Conservation (phyloP, 2,888 invertebrate genomes). For the Spilosoma lubricipeda region DNA sequence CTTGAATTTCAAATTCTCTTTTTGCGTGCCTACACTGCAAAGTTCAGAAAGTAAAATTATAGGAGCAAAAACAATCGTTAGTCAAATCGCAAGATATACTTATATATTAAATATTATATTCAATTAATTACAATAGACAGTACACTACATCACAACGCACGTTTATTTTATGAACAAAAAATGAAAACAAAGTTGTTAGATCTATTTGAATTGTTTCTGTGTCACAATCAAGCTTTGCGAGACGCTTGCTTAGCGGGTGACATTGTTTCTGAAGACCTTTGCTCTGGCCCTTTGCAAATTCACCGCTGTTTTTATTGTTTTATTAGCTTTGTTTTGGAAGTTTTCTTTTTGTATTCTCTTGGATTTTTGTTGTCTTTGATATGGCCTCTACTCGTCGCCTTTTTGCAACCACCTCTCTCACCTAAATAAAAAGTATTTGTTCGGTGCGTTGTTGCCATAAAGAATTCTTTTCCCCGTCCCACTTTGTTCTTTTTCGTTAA, state of each 20-base stretch:
- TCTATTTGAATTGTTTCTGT: conserved; percentile 59
- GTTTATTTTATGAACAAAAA: conserved; percentile 42
- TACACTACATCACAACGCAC: conserved; percentile 27
- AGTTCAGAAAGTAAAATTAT: conserved; percentile 25
- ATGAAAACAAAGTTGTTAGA: conserved; percentile 54
- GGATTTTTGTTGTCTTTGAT: conserved; percentile 71
- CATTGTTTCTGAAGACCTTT: conserved; percentile 74
- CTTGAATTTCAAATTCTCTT: conserved; percentile 38
- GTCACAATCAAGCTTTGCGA: conserved; percentile 63
- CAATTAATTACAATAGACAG: conserved; percentile 23
- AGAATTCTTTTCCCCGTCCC: conserved; percentile 37
- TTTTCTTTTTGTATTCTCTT: conserved; percentile 67
- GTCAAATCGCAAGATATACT: conserved; percentile 21
- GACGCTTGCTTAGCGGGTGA: conserved; percentile 64
- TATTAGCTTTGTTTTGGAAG: conserved; percentile 76
- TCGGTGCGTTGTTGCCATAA: conserved; percentile 34
- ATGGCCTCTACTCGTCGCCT: conserved; percentile 48
- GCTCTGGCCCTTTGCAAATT: conserved; percentile 71
- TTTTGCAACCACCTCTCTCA: conserved; percentile 42
- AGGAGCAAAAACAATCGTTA: conserved; percentile 12
- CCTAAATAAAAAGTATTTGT: conserved; percentile 48
- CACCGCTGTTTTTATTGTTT: conserved; percentile 75
- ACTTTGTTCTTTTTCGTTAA: conserved; percentile 42
- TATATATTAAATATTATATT: conserved; percentile 3
- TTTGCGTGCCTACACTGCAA: conserved; percentile 30